Evolutionary conservation across 2,113 vertebrate genomes (phyloP), one percentile per base, ranked within the genome.

Genomic region (Zosterops pallidus): DNA sequence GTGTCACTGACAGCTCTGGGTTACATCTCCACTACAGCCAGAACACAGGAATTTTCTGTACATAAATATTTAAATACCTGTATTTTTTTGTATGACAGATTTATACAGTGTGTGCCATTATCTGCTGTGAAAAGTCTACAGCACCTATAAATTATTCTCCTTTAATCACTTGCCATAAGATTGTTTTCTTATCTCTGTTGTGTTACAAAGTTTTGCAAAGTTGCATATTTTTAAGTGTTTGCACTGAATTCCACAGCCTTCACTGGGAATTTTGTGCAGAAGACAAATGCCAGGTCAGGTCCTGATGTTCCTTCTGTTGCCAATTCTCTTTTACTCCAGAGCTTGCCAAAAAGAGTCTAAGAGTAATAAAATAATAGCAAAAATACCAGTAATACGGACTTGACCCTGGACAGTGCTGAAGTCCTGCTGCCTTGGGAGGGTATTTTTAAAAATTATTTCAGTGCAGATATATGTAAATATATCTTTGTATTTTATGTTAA

Each of bases 41-140:
- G 47, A 52, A 59, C 8, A 85, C 86, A 62, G 19, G 37, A 65
- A 52, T 33, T 83, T 65, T 65, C 85, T 90, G 82, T 78, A 70
- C 14, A 68, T 62, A 90, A 74, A 33, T 90, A 86, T 81, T 91
- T 60, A 81, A 94, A 92, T 83, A 63, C 56, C 15, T 64, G 94
- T 88, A 89, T 92, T 93, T 96, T 93, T 93, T 93, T 95, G 92
- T 97, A 96, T 64, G 92, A 92, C 65, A 25, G 90, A 68, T 96
- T 94, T 96, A 88, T 94, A 96, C 88, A 53, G 83, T n/a, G 71
- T 44, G 88, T 94, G 83, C 83, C 84, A 41, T 75, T 53, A 44
- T 9, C 87, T 1, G 14, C 90, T 60, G 88, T 90, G 83, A 39
- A 37, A 82, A 35, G 75, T 77, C 79, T 49, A 15, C 65, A 8